A percentile compares a stretch with the other conserved stretches of the same genome.
These are phyloP conservation scores for Clusia tigrina DNA, from an alignment of 2,888 invertebrate species.

Conservation along the genomic window DNA sequence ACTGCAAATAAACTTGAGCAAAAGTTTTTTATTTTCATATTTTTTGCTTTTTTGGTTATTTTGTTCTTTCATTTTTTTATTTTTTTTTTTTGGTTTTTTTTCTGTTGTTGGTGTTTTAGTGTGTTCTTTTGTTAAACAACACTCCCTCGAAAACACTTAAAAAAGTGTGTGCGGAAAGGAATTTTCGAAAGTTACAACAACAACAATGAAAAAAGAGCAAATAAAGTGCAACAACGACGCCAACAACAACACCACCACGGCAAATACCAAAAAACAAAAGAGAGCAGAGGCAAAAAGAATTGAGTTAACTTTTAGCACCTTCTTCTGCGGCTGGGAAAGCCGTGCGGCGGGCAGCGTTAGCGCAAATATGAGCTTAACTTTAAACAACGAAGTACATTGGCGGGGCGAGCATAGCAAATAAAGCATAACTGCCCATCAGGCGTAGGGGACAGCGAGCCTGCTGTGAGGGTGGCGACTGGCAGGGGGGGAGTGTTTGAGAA, in stretches of 20 bases:
- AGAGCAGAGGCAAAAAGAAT: not conserved
- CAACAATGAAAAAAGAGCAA: not conserved
- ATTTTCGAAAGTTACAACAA: not conserved
- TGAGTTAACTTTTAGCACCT: conserved; percentile 45
- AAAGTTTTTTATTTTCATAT: conserved; percentile 16
- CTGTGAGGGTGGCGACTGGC: no score
- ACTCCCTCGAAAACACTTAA: not conserved
- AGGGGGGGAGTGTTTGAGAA: no score
- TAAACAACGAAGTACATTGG: not conserved
- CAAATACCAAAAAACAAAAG: not conserved
- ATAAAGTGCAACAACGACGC: no score
- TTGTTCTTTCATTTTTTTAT: not conserved
- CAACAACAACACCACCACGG: no score
- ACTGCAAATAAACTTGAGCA: conserved; percentile 50
- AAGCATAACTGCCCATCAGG: not conserved
- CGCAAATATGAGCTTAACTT: not conserved
- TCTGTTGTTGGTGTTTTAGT: not conserved
- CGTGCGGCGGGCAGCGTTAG: conserved; percentile 33
- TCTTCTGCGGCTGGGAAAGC: conserved; percentile 32
- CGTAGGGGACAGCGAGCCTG: not conserved
- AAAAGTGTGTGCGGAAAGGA: not conserved
- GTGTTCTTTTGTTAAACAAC: no score
- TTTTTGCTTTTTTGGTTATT: no score
- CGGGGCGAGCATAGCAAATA: no score
- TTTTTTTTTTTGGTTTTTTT: no score